A percentile compares a stretch with the other conserved stretches of the same genome.
Evolutionary conservation across 2,888 invertebrate genomes (phyloP).

Genomic region (Hypena proboscidalis): DNA sequence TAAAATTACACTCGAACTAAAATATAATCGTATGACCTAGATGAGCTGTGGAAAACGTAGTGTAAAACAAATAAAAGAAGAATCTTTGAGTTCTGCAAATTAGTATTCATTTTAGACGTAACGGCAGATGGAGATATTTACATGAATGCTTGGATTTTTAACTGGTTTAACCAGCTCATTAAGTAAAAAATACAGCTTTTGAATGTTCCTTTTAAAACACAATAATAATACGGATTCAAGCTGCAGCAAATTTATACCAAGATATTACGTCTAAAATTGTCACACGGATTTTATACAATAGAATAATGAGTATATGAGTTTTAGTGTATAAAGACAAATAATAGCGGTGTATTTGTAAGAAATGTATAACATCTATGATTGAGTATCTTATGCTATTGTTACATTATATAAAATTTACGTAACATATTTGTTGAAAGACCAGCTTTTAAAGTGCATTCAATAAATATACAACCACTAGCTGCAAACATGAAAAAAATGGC

Average conservation of each 20-base stretch:
- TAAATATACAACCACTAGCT: conserved; percentile 10
- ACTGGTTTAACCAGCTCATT: too few relatives aligned
- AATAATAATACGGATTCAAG: too few relatives aligned
- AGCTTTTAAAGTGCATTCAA: too few relatives aligned
- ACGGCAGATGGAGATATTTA: conserved; percentile 18
- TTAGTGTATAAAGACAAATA: neutral
- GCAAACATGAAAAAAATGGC: conserved; percentile 13
- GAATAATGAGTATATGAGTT: conserved; percentile 6
- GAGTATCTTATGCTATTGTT: too few relatives aligned
- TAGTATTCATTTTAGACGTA: conserved; percentile 26
- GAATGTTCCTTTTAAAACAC: too few relatives aligned
- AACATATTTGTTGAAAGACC: too few relatives aligned
- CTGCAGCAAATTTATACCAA: too few relatives aligned
- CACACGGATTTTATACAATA: conserved; percentile 15
- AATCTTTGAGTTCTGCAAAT: conserved; percentile 9
- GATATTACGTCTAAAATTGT: conserved; percentile 19
- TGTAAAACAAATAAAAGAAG: conserved; percentile 9
- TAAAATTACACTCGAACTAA: conserved; percentile 42
- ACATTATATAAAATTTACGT: too few relatives aligned
- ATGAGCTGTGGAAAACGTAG: conserved; percentile 39
- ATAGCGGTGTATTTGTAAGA: too few relatives aligned
- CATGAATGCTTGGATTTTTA: too few relatives aligned
- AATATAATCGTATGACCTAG: conserved; percentile 42
- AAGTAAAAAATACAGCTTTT: too few relatives aligned
- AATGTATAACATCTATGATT: too few relatives aligned